Evolutionary conservation across 2,797 vertebrate species (phyloP), one percentile per base, ranked within the genome.

Genomic region (Pangasius sanitwongsei): DNA sequence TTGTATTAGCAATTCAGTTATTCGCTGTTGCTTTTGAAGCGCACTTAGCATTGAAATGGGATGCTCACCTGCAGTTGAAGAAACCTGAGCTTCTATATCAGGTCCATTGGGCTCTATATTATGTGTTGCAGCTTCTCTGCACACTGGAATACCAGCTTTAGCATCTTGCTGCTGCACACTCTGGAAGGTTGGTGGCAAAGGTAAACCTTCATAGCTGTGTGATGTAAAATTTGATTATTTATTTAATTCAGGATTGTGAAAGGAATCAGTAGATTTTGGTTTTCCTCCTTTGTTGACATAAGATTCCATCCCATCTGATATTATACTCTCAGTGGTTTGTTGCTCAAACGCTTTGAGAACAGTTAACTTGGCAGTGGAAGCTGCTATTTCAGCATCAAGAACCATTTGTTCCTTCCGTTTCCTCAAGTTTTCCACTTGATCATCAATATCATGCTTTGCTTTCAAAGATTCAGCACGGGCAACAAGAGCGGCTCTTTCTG

Each of bases 1-100:
- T 44, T 83, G 63, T n/a, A 88, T 81, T 34, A 87, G 20, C 50
- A 83, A 69, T 9, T 28, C 44, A 55, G 78, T 37, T n/a, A 88
- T 88, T 50, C 53, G 41, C 23, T 74, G 55, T 41, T 72, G 77
- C 18, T 55, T 80, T 78, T 80, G 12, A 34, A 87, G 85, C 37
- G 59, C 16, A 13, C n/a, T 55, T 55, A 55, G 13, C 59, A 57
- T 37, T 75, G 13, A 75, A 57, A 55, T 13, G 20, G n/a, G 0
- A 8, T 44, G 53, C 9, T 28, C 44, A n/a, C 31, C 44, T 57
- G 78, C 25, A 23, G 4, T 13, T 81, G 48, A 53, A 53, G 50
- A 53, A 53, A 12, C 50, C 7, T 81, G 41, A 5, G 25, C 75
- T 81, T 16, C 74, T 48, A 7, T 37, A 44, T 4, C 6, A 3